Base-by-base conservation (phyloP, 2,113 vertebrate species). In the Centropus unirufus region DNA sequence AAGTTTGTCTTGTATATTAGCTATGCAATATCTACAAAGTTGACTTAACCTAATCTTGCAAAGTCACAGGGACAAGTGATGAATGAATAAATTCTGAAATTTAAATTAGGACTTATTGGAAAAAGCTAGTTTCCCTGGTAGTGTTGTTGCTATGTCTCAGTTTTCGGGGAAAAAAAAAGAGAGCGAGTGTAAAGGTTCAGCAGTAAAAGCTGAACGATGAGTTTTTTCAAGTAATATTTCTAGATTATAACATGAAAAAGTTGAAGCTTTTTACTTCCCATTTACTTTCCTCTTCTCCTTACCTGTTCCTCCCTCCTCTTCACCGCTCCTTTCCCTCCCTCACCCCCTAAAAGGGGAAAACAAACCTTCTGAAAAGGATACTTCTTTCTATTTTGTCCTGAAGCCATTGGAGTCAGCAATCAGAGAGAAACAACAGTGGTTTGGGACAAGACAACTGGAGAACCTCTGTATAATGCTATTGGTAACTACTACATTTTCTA, bases 341-440 rank as follows among this genome's bases (percentile, higher is more conserved):
- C n/a, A 76, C 46, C 27, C 83, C 40, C 1, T 2, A 72, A 96
- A 93, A 95, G 89, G 61, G 92, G 83, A 92, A 97, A 95, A 76
- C 67, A 96, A 96, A 96, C 55, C 88, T 70, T 94, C 81, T 96
- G 91, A 95, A 93, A 91, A 95, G 64, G 82, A 52, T 76, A 52
- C 89, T 95, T 90, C 51, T 91, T 92, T 94, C 55, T 95, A 17
- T 96, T 92, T 97, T 94, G 91, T 96, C 78, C 90, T 96, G 95
- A 93, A 99, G 99, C 99, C 67, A 97, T 99, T 94, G 99, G 99
- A 80, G 98, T 99, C 90, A 99, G 99, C 97, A 99, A 99, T 97
- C 99, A 99, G 96, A 99, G 99, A 96, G 99, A 99, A 98, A 99
- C 99, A 29, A 99, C 99, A 4, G 94, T 99, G 75, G 98, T 99